Base-by-base conservation (phyloP, 2,113 vertebrate genomes). In the Ceratotherium simum region DNA sequence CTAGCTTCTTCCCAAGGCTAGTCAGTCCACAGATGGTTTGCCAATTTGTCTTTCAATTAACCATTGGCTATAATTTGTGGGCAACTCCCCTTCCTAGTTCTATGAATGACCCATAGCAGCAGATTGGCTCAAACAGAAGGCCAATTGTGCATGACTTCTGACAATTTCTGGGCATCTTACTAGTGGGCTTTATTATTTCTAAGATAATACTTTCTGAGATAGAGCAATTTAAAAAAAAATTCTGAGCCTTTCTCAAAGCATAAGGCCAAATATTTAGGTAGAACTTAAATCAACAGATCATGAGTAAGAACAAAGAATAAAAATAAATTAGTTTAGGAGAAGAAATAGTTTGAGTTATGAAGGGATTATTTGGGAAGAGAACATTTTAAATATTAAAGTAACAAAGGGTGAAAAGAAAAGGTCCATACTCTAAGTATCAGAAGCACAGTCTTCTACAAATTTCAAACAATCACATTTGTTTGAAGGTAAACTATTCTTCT, bases 41-140 rank as follows among this genome's bases (percentile, higher is more conserved):
- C 62, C 86, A 96, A 92, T 97, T 70, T 96, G 97, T 97, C 64
- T 97, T 95, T 97, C 91, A 96, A 60, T 95, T 95, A 96, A 85
- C 82, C 33, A 86, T 69, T 97, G 3, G 0, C 14, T 96, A 54
- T 96, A 91, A 88, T 96, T 93, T 95, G 31, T 10, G 72, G 11
- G 42, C 14, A 33, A 79, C 42, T 78, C 7, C 39, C 9, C 46
- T 83, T 89, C 42, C 48, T 70, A 65, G 13, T 83, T 93, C 46
- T 14, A 23, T 60, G 56, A 4, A 62, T 79, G 20, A 80, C 23
- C 36, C 5, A 17, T 67, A 93, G 42, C 13, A 97, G 33, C 51
- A 95, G 67, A 93, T 79, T 93, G 76, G 13, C 42, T 93, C 2
- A 86, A 39, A 91, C 20, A 85, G 46, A 85, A 86, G 29, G 58